Conservation (phyloP, 2,888 invertebrate genomes). For the Eupithecia inturbata region DNA sequence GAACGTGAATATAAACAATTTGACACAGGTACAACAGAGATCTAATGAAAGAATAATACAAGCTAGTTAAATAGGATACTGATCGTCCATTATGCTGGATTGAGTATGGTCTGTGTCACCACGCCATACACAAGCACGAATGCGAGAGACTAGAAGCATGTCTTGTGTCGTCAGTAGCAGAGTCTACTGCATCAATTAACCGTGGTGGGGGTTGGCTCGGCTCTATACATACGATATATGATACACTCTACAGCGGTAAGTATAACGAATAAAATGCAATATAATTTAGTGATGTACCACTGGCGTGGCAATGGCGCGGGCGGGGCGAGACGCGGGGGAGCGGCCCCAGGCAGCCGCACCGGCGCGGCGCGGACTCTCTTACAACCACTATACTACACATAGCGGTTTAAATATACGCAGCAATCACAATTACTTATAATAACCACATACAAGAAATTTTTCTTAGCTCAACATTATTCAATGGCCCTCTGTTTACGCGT, state of each 20-base stretch:
- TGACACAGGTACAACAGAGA: conserved; percentile 84
- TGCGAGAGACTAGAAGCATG: conserved; percentile 82
- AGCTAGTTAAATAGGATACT: conserved; percentile 81
- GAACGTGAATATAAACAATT: conserved; percentile 77
- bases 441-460: conserved; percentile 82
- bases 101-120: conserved; percentile 65
- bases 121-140: conserved; percentile 70
- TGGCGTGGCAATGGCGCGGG: conserved; percentile 36
- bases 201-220: conserved; percentile 76
- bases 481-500: conserved; percentile 84
- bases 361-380: background rate
- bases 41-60: conserved; percentile 84
- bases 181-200: conserved; percentile 84
- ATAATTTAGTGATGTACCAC: conserved; percentile 54
- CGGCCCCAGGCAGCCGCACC: background rate
- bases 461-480: conserved; percentile 83
- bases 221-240: conserved; percentile 60
- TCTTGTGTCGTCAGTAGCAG: conserved; percentile 71
- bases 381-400: conserved; percentile 61
- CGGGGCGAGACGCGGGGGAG: conserved; percentile 16
- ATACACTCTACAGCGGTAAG: conserved; percentile 56
- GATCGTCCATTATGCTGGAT: conserved; percentile 82
- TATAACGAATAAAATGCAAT: conserved; percentile 66
- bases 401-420: conserved; percentile 82
- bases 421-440: conserved; percentile 82